A percentile compares a stretch with the other conserved stretches of the same genome.
phyloP scores from a whole-genome alignment of 2,113 vertebrate genomes.

The Spea bombifrons region DNA sequence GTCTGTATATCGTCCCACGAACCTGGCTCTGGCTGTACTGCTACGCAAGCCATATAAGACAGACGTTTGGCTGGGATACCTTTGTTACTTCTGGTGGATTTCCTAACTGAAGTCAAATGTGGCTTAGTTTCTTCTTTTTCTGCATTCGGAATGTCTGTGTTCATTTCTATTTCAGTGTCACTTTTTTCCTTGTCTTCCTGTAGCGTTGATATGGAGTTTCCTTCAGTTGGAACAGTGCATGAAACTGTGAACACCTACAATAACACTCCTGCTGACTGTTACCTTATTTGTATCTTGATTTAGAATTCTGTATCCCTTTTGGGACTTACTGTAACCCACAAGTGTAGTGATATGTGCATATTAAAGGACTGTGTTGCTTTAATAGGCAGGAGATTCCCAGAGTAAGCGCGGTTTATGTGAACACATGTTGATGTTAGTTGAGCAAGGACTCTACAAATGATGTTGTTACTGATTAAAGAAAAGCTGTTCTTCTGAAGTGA shows the following conservation, averaged over 20 bases:
- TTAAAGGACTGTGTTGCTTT: no score
- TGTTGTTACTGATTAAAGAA: no score
- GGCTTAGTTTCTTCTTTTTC: background rate
- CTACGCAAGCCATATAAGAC: background rate
- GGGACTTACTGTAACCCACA: no score
- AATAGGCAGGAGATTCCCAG: no score
- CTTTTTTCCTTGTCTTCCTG: background rate
- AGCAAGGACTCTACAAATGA: no score
- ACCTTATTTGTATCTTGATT: background rate
- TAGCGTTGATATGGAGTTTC: background rate
- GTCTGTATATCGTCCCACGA: background rate
- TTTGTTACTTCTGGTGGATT: background rate
- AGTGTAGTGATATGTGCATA: no score
- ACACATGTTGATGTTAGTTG: no score
- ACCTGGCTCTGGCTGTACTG: background rate
- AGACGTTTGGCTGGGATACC: background rate
- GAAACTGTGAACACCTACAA: background rate
- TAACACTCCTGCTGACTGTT: background rate
- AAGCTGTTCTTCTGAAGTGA: no score
- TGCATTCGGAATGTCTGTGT: background rate
- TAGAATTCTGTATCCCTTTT: slow-evolving; percentile 1
- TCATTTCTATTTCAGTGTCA: background rate
- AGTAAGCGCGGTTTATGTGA: no score
- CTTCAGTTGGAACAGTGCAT: background rate
- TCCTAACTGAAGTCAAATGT: background rate